Evolutionary conservation across 2,113 vertebrate species (phyloP), one percentile per base, ranked within the genome.

Genomic region (Pyxicephalus adspersus): DNA sequence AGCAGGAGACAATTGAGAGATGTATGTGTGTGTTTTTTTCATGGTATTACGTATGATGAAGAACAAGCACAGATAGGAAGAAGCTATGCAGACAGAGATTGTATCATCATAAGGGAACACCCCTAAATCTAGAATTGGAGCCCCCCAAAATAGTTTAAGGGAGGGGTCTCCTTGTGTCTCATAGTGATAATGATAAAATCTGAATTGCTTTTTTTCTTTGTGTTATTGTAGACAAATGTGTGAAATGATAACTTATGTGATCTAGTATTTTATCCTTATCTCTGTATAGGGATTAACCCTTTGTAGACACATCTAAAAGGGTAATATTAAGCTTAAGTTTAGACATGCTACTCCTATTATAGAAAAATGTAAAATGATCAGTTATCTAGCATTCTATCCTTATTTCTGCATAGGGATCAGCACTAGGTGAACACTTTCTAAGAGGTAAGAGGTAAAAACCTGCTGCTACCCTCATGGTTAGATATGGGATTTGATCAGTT

Each of bases 1-100:
- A 54, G 58, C 28, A 66, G 23, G 78, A 73, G 58, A 64, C 19
- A n/a, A 73, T 50, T 51, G 67, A 58, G 54, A 26, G 52, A 31
- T 71, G 17, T 25, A n/a, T n/a, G 45, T 9, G 55, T 17, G 45
- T 68, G 31, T 68, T 68, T 71, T 54, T 28, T 26, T 18, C 3
- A 23, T 38, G n/a, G 1, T 45, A 76, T 76, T 52, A 52, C 23
- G 13, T 60, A 38, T 20, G 13, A n/a, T 4, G 22, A 60, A 19
- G 19, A 58, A 50, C 29, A 17, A 57, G 34, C 67, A 29, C 15
- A 15, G 25, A 55, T 29, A 57, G 51, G 26, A 64, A n/a, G n/a
- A n/a, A 45, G 7, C 16, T 26, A 19, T 19, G 52, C 52, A 72
- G 5, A 25, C 19, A 38, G 22, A 8, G 25, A 77, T 29, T 50